Evolutionary conservation across 2,113 vertebrate species (phyloP), one percentile per base, ranked within the genome.

Genomic region (Neotoma lepida): DNA sequence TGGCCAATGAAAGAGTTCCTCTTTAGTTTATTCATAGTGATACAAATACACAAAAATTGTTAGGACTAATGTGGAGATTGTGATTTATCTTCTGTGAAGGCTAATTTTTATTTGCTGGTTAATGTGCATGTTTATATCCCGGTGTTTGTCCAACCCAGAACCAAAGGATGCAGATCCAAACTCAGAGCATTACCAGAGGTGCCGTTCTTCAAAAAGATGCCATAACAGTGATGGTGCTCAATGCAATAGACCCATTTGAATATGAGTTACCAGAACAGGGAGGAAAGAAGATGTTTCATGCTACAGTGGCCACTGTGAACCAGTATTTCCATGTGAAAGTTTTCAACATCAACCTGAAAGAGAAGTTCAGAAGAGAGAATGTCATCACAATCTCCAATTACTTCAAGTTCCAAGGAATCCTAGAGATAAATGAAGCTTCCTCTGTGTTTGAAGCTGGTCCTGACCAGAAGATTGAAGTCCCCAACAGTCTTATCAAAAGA

Each of bases 291-390:
- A 89, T 95, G 95, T 95, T 96, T 61, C 95, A 94, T 6, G 95
- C 95, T 15, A 93, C 88, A 2, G 90, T 97, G 93, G 93, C 33
- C 30, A 95, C 46, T 20, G 12, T 44, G 13, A 73, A 0, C 33
- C 9, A 77, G 7, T 89, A 84, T 70, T 95, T 93, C 74, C 74
- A 91, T 1, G 94, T 95, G 74, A 96, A 96, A 49, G 91, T 97
- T 91, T 82, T 96, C 5, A 71, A 95, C 18, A 39, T 9, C 44
- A 7, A 9, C 4, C 63, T 94, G 58, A 96, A 80, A 58, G 68
- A 89, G 26, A 77, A 56, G 20, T 96, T 97, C n/a, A 63, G 12
- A 7, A 58, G 70, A 49, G 18, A 22, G 0, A 97, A 86, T 4
- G 0, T 74, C 49, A 78, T 96, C 73, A 73, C 3, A 2, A 49